Base-by-base conservation (phyloP, 2,797 vertebrate genomes). In the Sylvia borin region DNA sequence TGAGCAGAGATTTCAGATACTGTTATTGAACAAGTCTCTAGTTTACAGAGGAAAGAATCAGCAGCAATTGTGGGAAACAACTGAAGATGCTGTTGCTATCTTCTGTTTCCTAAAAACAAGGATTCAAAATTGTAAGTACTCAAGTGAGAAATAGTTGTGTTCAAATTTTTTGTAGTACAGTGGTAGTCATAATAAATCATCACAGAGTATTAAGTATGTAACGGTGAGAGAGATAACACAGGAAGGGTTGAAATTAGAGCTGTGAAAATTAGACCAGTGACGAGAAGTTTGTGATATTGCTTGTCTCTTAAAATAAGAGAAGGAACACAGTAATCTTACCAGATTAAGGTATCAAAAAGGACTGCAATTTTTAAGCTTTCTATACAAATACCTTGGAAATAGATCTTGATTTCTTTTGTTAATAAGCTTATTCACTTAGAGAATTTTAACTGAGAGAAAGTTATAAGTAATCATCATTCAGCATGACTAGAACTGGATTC, bases 41-140 rank as follows among this genome's bases (percentile, higher is more conserved):
- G 62, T 72, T 72, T 95, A 72, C 61, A 40, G 74, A 95, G 84
- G 42, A 90, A 88, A 62, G 82, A 94, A 51, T 91, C 45, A 1
- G 40, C 92, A 93, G 70, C 85, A 96, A 45, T 71, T 81, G n/a
- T 16, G 53, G 61, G 50, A 96, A 97, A 92, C 81, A 96, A 95
- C 88, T 95, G 91, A 96, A 91, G 55, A 75, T 91, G 45, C 71
- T 87, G 78, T 27, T 86, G 47, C 43, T 67, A 34, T 76, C 38
- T 94, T 91, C 73, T 57, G 60, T 58, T 85, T 62, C 73, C 21
- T 94, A 86, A 96, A 93, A 97, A 80, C 90, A 97, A 96, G 73
- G 45, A 45, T 80, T 84, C 76, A 79, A 83, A 97, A 90, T 83
- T 70, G 45, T 34, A 72, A 87, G 38, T 92, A 77, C 62, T 81